A percentile compares a stretch with the other conserved stretches of the same genome.
Evolutionary conservation across 2,888 invertebrate species (phyloP).

Genomic region (Cheilosia variabilis): DNA sequence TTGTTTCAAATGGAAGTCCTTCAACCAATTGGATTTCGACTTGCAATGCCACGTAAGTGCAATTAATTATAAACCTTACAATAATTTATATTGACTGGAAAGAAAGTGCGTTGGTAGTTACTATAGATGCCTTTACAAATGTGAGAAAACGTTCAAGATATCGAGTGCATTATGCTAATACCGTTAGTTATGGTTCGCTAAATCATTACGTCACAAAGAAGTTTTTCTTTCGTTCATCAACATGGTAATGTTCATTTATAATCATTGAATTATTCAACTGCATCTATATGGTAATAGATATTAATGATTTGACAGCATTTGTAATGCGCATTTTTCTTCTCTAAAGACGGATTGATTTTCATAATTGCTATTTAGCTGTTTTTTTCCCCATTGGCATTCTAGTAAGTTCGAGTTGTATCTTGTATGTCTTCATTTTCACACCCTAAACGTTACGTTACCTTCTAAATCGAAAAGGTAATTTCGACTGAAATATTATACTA

Average conservation of each 20-base stretch:
- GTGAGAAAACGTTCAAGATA: background rate
- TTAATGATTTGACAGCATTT: background rate
- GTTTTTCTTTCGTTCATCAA: background rate
- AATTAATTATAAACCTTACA: no score
- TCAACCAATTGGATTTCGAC: constrained; percentile 29
- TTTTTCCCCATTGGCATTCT: no score
- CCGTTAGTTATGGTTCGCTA: background rate
- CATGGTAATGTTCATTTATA: background rate
- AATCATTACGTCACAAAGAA: background rate
- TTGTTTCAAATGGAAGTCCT: constrained; percentile 29
- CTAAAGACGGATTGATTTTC: no score
- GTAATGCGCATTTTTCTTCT: background rate
- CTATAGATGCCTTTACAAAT: background rate
- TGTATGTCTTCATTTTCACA: no score
- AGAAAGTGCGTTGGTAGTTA: no score
- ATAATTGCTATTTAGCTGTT: no score
- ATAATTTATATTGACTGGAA: no score
- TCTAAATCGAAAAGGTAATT: no score
- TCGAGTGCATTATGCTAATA: background rate
- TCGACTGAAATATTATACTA: no score
- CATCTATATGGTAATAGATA: background rate
- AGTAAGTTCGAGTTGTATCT: no score
- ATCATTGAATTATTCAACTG: background rate
- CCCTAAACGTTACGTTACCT: no score
- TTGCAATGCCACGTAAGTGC: constrained; percentile 40